Conservation (phyloP, 2,888 invertebrate species). For the Cantharis rufa region DNA sequence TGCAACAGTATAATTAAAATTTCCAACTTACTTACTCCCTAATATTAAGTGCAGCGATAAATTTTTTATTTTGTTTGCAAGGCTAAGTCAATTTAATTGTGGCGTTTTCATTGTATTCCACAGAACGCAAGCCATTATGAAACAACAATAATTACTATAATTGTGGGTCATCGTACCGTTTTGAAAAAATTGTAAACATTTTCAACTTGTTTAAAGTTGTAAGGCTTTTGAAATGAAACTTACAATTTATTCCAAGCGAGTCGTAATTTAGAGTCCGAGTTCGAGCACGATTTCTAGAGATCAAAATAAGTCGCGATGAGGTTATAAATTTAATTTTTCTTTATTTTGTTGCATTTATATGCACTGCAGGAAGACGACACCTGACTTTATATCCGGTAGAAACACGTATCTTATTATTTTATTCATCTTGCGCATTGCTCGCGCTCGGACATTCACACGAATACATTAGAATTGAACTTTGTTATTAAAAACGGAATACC, state of each 20-base stretch:
- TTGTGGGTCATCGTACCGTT: neutral
- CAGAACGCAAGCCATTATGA: neutral
- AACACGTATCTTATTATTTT: conserved; percentile 17
- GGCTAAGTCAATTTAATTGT: neutral
- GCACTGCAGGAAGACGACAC: conserved; percentile 25
- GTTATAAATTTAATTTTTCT: neutral
- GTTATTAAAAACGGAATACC: conserved; percentile 8
- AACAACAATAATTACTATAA: neutral
- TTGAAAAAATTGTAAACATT: neutral
- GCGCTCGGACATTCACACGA: conserved; percentile 44
- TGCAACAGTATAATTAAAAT: neutral
- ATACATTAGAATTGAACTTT: conserved; percentile 41
- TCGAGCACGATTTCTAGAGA: neutral
- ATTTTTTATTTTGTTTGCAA: neutral
- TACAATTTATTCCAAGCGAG: neutral
- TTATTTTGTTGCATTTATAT: neutral
- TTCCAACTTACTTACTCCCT: neutral
- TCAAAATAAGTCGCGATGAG: neutral
- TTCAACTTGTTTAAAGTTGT: neutral
- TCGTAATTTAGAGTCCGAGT: neutral
- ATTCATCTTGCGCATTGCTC: conserved; percentile 29
- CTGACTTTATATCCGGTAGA: conserved; percentile 23
- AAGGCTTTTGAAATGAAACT: neutral
- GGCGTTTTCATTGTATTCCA: neutral
- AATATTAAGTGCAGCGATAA: neutral